A percentile compares a stretch with the other conserved stretches of the same genome.
Evolutionary conservation across 53 echinoderm and acorn worm genomes (phyloP).

Genomic region (Actinopyga echinites): DNA sequence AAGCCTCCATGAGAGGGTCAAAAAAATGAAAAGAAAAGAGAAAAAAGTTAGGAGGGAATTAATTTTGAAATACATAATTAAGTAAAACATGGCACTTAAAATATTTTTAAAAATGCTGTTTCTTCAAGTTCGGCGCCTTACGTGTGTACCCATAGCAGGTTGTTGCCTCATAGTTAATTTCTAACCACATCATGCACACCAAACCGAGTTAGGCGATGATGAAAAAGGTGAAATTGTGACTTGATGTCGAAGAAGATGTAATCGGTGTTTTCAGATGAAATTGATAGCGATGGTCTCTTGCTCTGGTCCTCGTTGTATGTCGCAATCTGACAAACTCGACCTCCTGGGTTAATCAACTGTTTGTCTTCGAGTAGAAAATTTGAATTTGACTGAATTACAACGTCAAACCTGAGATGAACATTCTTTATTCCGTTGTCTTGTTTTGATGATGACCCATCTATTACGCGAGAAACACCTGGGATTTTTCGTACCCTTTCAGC

Average conservation of each 20-base stretch:
- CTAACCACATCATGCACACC: too few relatives aligned
- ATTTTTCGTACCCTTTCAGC: not conserved
- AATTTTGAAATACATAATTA: too few relatives aligned
- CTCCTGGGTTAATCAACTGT: constrained; percentile 66
- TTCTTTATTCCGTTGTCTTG: constrained; percentile 66
- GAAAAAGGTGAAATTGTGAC: too few relatives aligned
- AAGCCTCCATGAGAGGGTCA: too few relatives aligned
- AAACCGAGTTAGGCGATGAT: too few relatives aligned
- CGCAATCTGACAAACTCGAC: constrained; percentile 70
- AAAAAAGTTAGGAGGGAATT: too few relatives aligned
- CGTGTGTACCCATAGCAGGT: too few relatives aligned
- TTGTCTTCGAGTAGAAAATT: constrained; percentile 54
- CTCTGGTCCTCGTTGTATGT: not conserved
- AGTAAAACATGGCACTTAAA: too few relatives aligned
- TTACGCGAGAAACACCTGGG: constrained; percentile 56
- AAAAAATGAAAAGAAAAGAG: too few relatives aligned
- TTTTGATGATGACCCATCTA: constrained; percentile 46
- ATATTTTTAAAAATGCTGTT: too few relatives aligned
- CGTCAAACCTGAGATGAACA: constrained; percentile 69
- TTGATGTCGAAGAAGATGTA: constrained; percentile 2
- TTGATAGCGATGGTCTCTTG: not conserved
- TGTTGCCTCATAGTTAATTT: too few relatives aligned
- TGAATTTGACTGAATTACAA: constrained; percentile 69
- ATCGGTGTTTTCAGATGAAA: constrained; percentile 5
- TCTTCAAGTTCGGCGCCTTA: too few relatives aligned